Evolutionary conservation across 2,113 vertebrate species (phyloP), one percentile per base, ranked within the genome.

Genomic region (Nymphicus hollandicus): DNA sequence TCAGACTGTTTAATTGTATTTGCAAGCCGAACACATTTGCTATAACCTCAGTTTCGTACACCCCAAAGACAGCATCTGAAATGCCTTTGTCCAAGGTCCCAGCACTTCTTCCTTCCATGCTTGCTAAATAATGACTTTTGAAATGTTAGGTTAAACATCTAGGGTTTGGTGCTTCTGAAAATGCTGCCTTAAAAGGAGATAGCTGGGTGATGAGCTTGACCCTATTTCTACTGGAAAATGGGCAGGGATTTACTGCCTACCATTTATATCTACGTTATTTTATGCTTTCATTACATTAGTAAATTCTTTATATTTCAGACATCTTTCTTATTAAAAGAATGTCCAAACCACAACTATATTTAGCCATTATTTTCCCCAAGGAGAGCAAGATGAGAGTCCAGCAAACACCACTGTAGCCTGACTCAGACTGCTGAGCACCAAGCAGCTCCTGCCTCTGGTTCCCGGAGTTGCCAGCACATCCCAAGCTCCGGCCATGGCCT

Each of bases 1-100:
- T 73, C 94, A 94, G 91, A 49, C 76, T 92, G 91, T 78, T 92
- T 94, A 93, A 95, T 96, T 94, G 95, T 92, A 78, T 91, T 94
- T 89, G 82, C 50, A 80, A 92, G 93, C 78, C 44, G 81, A 88
- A 84, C 78, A 56, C 81, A 29, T 81, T 84, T 14, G 49, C 79
- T 23, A 66, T 9, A 87, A 89, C 70, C 56, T 60, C 35, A 28
- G 72, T 39, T 82, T 69, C 18, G 17, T 37, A 44, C 10, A 79
- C 58, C 60, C 91, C 71, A 72, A 85, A 89, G 70, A 82, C 81
- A 71, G 49, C 46, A 23, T 9, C 65, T 43, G 35, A 31, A 79
- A 58, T 6, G 80, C 78, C 50, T 89, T 76, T 91, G 81, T 92
- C 46, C 60, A 4, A n/a, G 10, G 37, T 52, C 56, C 88, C n/a